These are phyloP conservation scores for Torymus texanus DNA, from an alignment of 2,888 invertebrate species.

Conservation along the genomic window DNA sequence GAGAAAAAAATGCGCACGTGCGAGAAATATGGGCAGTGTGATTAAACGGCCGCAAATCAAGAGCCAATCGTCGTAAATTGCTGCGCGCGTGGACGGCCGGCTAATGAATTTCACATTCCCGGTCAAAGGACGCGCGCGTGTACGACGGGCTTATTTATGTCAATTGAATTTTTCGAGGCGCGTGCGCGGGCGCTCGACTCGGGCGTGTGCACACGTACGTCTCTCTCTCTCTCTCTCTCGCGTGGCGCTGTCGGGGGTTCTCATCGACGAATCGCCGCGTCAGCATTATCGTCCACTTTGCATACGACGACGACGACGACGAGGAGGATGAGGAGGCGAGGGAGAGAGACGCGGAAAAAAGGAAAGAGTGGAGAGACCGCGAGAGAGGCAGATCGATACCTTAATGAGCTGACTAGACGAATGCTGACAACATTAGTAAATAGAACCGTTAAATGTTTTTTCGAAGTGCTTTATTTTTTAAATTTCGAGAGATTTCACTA, in stretches of 20 bases:
- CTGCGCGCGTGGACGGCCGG: too few species aligned
- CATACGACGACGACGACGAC: conserved; percentile 16
- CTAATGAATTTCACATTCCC: conserved; percentile 37
- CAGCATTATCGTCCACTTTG: conserved; percentile 47
- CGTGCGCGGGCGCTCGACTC: background rate
- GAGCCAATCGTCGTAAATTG: conserved; percentile 37
- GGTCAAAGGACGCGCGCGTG: conserved; percentile 1
- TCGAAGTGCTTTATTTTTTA: background rate
- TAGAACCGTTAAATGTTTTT: background rate
- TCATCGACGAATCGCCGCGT: conserved; percentile 41
- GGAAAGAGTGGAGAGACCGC: background rate
- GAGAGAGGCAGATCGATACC: conserved; percentile 4
- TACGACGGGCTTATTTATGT: conserved; percentile 29
- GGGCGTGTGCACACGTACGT: background rate
- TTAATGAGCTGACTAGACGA: conserved; percentile 23
- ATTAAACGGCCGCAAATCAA: conserved; percentile 15
- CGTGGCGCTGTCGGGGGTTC: conserved; percentile 31
- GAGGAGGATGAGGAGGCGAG: background rate
- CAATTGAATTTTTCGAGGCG: conserved; percentile 44
- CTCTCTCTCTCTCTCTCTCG: conserved; percentile 14
- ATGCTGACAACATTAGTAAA: background rate
- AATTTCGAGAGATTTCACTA: background rate
- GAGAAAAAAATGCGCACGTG: background rate
- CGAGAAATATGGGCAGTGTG: background rate
- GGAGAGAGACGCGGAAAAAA: background rate